Evolutionary conservation across 2,113 vertebrate species (phyloP).

Genomic region (Mesoclemmys tuberculata): DNA sequence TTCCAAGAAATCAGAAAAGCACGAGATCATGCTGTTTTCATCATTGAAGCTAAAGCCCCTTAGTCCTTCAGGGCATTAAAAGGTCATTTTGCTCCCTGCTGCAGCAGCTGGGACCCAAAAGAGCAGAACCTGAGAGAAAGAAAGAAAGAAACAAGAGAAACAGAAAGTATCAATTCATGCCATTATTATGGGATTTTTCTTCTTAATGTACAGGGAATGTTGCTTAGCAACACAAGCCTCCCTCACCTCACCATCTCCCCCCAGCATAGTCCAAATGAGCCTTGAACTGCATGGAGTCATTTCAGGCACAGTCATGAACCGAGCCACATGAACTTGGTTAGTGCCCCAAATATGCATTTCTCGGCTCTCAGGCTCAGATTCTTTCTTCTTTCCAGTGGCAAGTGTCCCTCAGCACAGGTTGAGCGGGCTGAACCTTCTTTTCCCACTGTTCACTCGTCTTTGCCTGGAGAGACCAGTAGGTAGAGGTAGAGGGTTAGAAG

Average conservation of each 20-base stretch:
- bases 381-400: neutral
- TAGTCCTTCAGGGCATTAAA: neutral
- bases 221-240: slow-evolving; percentile 58
- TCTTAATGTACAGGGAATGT: slow-evolving; percentile 42
- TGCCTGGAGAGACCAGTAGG: neutral
- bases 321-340: neutral
- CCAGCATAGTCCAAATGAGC: slow-evolving; percentile 27
- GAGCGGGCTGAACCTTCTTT: neutral
- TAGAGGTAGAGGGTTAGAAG: neutral
- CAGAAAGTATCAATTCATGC: slow-evolving; percentile 44
- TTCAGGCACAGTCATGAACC: rapidly evolving
- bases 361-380: neutral
- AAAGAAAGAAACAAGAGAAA: slow-evolving; percentile 20
- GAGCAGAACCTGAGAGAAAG: neutral
- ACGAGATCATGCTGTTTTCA: neutral
- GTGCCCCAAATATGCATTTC: rapidly evolving
- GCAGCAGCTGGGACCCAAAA: neutral
- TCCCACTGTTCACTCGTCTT: neutral
- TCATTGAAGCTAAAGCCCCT: neutral
- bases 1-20: neutral
- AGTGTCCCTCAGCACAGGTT: neutral
- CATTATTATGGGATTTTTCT: slow-evolving; percentile 67
- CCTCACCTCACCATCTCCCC: slow-evolving; percentile 27
- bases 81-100: slow-evolving; percentile 11
- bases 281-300: neutral